Conservation (phyloP, 1,140 invertebrate species). For the Microplitis demolitor region DNA sequence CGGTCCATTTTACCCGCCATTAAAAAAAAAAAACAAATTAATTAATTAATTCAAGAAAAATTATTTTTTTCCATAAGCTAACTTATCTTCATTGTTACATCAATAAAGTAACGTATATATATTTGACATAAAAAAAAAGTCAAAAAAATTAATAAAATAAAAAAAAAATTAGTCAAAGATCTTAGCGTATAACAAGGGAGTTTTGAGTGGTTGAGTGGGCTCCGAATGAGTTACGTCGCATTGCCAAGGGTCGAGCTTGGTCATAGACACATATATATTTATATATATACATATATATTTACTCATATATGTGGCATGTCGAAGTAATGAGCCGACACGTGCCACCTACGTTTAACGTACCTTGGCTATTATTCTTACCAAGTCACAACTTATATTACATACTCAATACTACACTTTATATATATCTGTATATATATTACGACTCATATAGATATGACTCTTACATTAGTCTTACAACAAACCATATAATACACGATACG, state of each 20-base stretch:
- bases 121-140: too few relatives aligned
- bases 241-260: slow-evolving; percentile 25
- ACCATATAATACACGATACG: too few relatives aligned
- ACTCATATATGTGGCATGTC: slow-evolving; percentile 7
- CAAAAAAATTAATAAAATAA: neutral
- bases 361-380: slow-evolving; percentile 16
- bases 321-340: slow-evolving; percentile 35
- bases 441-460: neutral
- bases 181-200: neutral
- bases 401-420: neutral
- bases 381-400: slow-evolving; percentile 9
- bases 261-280: slow-evolving; percentile 23
- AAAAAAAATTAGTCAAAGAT: neutral
- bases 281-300: slow-evolving; percentile 7
- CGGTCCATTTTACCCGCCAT: too few relatives aligned
- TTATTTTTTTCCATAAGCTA: too few relatives aligned
- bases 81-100: too few relatives aligned
- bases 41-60: too few relatives aligned
- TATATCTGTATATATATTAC: neutral
- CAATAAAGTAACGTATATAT: too few relatives aligned
- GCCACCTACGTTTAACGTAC: slow-evolving; percentile 15
- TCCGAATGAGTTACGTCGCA: slow-evolving; percentile 23
- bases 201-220: slow-evolving; percentile 13
- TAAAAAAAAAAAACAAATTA: too few relatives aligned
- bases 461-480: neutral